Percentiles rank a stretch among this genome's conserved stretches.
Conservation (phyloP, 1,140 invertebrate genomes). For the Lepidurus couesii region DNA sequence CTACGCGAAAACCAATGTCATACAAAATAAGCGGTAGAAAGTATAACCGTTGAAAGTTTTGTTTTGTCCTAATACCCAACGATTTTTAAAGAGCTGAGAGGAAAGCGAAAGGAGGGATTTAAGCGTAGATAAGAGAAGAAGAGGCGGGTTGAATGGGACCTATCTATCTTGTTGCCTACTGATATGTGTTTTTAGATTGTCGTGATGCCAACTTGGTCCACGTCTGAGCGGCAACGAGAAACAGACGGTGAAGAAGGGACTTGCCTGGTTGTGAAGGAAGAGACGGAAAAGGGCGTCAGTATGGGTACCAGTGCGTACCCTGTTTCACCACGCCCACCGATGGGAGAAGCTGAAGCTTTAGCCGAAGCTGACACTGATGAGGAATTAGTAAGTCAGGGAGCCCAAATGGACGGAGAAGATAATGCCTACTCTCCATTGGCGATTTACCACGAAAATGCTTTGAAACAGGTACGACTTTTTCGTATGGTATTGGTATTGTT, state of each 20-base stretch:
- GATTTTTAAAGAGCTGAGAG: too few relatives aligned
- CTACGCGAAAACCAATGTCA: too few relatives aligned
- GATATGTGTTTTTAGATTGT: neutral
- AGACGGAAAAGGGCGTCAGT: neutral
- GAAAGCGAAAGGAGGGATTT: too few relatives aligned
- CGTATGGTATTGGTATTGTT: neutral
- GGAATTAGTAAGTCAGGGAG: neutral
- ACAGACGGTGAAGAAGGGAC: neutral
- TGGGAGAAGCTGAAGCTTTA: neutral
- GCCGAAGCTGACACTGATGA: neutral
- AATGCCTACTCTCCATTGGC: neutral
- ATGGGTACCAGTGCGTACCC: neutral
- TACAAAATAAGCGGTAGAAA: too few relatives aligned
- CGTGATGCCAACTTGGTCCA: neutral
- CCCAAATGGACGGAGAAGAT: neutral
- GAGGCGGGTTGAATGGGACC: neutral
- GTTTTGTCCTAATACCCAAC: too few relatives aligned
- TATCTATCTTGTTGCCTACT: neutral
- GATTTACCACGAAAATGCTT: neutral
- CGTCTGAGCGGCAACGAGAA: neutral
- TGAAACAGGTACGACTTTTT: conserved; percentile 2
- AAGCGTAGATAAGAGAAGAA: neutral
- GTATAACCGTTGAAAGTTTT: too few relatives aligned
- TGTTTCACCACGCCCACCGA: neutral
- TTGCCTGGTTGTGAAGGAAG: neutral